phyloP scores from a whole-genome alignment of 1,140 invertebrate genomes.

The Lordiphosa clarofinis region DNA sequence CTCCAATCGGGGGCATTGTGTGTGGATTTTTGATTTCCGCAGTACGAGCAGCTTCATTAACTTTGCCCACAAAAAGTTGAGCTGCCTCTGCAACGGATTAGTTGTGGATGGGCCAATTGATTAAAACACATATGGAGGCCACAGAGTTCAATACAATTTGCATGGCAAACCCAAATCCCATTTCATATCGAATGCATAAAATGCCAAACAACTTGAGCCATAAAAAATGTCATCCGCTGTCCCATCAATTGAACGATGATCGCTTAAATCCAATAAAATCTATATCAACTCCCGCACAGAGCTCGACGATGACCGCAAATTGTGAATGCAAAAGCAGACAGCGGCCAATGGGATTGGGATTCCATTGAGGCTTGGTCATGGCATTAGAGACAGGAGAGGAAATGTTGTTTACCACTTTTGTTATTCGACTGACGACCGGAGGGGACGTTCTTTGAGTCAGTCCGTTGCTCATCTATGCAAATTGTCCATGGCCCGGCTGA shows the following conservation, averaged over 20 bases:
- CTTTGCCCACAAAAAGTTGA: slow-evolving; percentile 39
- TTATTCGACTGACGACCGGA: slow-evolving; percentile 1
- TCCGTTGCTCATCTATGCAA: slow-evolving; percentile 7
- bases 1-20: slow-evolving; percentile 15
- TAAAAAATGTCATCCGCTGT: slow-evolving; percentile 34
- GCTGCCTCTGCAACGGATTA: slow-evolving; percentile 26
- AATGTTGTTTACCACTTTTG: slow-evolving; percentile 9
- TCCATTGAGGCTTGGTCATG: slow-evolving; percentile 1
- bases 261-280: slow-evolving; percentile 48
- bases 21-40: slow-evolving; percentile 37
- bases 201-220: slow-evolving; percentile 12
- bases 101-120: slow-evolving; percentile 29
- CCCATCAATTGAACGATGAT: slow-evolving; percentile 40
- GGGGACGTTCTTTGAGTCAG: no score
- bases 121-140: slow-evolving; percentile 24
- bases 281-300: slow-evolving; percentile 19
- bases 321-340: slow-evolving; percentile 19
- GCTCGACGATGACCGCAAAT: slow-evolving; percentile 27
- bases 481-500: slow-evolving; percentile 5
- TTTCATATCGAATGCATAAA: slow-evolving; percentile 39
- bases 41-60: slow-evolving; percentile 55
- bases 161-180: slow-evolving; percentile 35
- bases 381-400: slow-evolving; percentile 2
- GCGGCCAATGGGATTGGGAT: not conserved
- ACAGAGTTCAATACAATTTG: slow-evolving; percentile 19